Evolutionary conservation across 2,888 invertebrate genomes (phyloP).

Genomic region (Sussaba pulchella): DNA sequence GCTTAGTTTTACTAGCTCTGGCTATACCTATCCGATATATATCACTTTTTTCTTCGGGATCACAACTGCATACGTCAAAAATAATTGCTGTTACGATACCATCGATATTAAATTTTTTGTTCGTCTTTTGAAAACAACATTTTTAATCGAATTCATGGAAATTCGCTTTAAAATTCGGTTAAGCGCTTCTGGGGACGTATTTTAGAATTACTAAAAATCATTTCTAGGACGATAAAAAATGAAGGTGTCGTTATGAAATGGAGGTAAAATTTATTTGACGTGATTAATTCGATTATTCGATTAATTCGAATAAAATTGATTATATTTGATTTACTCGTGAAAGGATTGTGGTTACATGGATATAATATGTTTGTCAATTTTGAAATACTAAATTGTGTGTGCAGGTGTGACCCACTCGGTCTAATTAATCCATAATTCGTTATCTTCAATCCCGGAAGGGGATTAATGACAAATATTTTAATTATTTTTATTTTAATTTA

Average conservation of each 20-base stretch:
- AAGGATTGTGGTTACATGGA: too few species aligned
- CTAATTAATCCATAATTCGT: conserved; percentile 66
- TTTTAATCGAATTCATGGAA: too few species aligned
- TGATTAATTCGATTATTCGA: too few species aligned
- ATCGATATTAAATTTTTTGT: neutral
- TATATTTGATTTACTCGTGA: neutral
- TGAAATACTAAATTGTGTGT: too few species aligned
- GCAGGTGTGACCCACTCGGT: conserved; percentile 74
- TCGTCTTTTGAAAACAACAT: neutral
- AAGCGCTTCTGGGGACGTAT: too few species aligned
- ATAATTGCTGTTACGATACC: conserved; percentile 6
- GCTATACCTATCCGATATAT: conserved; percentile 75
- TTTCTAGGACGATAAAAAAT: too few species aligned
- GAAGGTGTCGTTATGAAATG: too few species aligned
- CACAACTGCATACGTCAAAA: conserved; percentile 71
- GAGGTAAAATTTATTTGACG: too few species aligned
- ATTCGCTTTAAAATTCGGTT: too few species aligned
- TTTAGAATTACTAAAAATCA: too few species aligned
- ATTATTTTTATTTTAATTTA: conserved; percentile 44
- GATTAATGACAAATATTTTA: conserved; percentile 55
- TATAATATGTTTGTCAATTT: too few species aligned
- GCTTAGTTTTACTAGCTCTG: conserved; percentile 76
- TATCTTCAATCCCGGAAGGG: conserved; percentile 61
- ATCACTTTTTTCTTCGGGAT: conserved; percentile 69
- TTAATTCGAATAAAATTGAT: neutral